Conservation (phyloP, 2,797 vertebrate genomes). For the Peromyscus eremicus region DNA sequence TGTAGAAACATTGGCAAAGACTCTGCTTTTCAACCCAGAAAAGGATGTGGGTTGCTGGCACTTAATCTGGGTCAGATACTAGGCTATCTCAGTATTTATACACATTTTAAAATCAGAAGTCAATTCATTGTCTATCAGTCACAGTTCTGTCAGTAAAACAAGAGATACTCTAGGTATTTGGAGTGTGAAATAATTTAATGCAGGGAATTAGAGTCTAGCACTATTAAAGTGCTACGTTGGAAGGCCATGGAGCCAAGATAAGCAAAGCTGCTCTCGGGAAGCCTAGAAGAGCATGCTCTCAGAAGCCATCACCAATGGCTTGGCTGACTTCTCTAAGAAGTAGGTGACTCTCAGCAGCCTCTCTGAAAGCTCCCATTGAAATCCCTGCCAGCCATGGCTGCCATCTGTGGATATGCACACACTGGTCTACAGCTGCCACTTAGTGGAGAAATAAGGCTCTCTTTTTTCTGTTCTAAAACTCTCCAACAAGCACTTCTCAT, state of each 20-base stretch:
- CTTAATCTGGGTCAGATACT: not conserved
- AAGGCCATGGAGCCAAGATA: not conserved
- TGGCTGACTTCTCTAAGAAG: not conserved
- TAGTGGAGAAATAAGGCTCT: not conserved
- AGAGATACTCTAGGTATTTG: not conserved
- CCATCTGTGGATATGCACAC: not conserved
- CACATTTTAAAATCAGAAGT: constrained; percentile 40
- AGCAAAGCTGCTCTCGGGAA: not conserved
- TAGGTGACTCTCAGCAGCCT: not conserved
- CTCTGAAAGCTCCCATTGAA: constrained; percentile 1
- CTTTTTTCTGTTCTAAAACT: not conserved
- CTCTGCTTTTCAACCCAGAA: not conserved
- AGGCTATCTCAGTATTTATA: not conserved
- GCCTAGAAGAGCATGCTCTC: not conserved
- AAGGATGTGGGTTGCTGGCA: not conserved
- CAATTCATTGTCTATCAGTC: not conserved
- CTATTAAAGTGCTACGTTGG: not conserved
- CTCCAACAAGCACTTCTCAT: not conserved
- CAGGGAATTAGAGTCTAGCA: not conserved
- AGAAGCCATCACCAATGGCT: not conserved
- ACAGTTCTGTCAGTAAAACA: not conserved
- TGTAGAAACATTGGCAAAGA: not conserved
- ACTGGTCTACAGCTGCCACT: not conserved
- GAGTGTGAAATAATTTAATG: not conserved
- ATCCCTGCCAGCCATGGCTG: not conserved